Percentiles rank a stretch among this genome's conserved stretches.
Conservation (phyloP, 1,140 invertebrate species). For the Euwallacea similis region DNA sequence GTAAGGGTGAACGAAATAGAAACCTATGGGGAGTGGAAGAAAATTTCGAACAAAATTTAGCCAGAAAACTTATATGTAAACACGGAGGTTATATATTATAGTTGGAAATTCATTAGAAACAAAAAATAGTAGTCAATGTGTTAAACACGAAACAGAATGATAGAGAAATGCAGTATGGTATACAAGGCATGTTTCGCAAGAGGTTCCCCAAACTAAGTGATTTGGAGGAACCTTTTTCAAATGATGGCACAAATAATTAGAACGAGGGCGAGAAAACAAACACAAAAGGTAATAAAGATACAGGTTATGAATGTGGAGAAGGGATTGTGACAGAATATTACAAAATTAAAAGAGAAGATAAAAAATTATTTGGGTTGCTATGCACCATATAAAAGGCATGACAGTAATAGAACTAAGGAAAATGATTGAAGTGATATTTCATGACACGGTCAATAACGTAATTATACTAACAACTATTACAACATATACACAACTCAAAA, state of each 20-base stretch:
- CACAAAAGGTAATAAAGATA: slow-evolving; percentile 5
- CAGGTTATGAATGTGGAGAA: neutral
- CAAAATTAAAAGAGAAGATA: neutral
- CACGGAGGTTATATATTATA: neutral
- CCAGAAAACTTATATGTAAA: neutral
- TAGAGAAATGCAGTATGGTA: slow-evolving; percentile 18
- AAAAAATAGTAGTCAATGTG: neutral
- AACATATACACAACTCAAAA: too few species aligned
- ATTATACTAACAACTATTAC: neutral
- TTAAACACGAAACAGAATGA: slow-evolving; percentile 20
- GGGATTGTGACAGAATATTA: neutral
- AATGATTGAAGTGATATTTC: slow-evolving; percentile 1
- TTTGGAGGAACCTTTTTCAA: slow-evolving; percentile 9
- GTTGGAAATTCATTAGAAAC: neutral
- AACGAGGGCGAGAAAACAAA: neutral
- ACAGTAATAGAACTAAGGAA: neutral
- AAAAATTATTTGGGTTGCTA: neutral
- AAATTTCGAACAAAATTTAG: too few species aligned
- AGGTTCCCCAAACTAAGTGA: slow-evolving; percentile 18
- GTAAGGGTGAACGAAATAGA: neutral
- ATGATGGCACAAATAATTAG: slow-evolving; percentile 18
- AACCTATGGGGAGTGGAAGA: neutral
- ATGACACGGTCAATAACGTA: neutral
- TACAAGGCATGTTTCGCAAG: slow-evolving; percentile 18
- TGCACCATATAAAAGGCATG: neutral